Evolutionary conservation across 2,113 vertebrate genomes (phyloP), one percentile per base, ranked within the genome.

Genomic region (Aspiorhynchus laticeps): DNA sequence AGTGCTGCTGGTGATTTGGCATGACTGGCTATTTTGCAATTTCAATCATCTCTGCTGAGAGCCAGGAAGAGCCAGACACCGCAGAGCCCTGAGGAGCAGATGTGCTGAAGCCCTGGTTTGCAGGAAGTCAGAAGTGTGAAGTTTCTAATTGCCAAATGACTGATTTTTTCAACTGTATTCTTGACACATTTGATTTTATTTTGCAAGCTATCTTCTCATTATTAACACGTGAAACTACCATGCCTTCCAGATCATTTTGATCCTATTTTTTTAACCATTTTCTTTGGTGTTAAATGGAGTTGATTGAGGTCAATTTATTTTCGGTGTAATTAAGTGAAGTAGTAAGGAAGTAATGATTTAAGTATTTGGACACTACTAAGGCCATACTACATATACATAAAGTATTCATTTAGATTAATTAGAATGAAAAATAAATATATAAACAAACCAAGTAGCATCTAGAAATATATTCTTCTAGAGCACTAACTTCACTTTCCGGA

Each of bases 101-200:
- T 84, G 83, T 75, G 48, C 48, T 84, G 43, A 65, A 1, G n/a
- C 26, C n/a, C 41, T 8, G 28, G 19, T 71, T 43, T 83, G 41
- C 81, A 71, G 43, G 21, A 71, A 74, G 46, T 33, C 82, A n/a
- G 53, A 87, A 56, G 74, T 83, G 86, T 67, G 56, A 87, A n/a
- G 33, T 53, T 48, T 67, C 17, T 80, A 61, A 80, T 63, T 56
- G 76, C 26, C 28, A 79, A 78, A 19, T 53, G 15, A 78, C 75
- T 4, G 41, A 78, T 28, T 78, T 31, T 79, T 41, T 84, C 11
- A 51, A 28, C 43, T 59, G 31, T 56, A 19, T 11, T 59, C 48
- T 36, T 36, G 48, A 33, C 76, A 79, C 59, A 7, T 61, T 63
- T 3, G 3, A 46, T 81, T 81, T 65, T 8, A 9, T 83, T 51